Evolutionary conservation across 2,797 vertebrate genomes (phyloP), one percentile per base, ranked within the genome.

Genomic region (Zalophus californianus): DNA sequence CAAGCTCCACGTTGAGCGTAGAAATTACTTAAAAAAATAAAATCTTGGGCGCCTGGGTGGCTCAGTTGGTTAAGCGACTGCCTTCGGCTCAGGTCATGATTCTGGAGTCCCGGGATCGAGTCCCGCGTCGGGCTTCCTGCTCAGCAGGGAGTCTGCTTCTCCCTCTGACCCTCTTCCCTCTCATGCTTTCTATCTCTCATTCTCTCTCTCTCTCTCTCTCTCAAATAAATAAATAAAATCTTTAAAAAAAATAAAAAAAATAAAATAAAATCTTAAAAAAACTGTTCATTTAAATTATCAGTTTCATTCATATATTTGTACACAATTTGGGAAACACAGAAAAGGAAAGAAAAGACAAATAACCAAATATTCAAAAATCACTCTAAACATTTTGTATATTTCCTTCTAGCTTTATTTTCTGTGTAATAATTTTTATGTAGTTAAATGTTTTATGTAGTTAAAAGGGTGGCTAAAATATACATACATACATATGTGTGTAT

Each of bases 371-470:
- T 78, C 1, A 25, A 87, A 82, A 52, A 44, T 94, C 32, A 66
- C 20, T 80, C 18, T 62, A 80, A 90, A 86, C 54, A 96, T 64
- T 79, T 80, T 66, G 27, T 56, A 14, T 91, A 78, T 86, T 79
- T 86, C 16, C 44, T 90, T 48, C 29, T 32, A 56, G 25, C 13
- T 68, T 23, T 35, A 54, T 29, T 85, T 83, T 85, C 32, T 83
- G 10, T 38, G 1, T 60, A 68, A 94, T 68, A 77, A 7, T 10
- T 73, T 72, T 75, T 77, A 62, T 64, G 20, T n/a, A 62, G 21
- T 48, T 62, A 77, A 62, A 44, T 44, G 44, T 44, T 44, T 44
- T 44, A 44, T 44, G 44, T 44, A 44, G 44, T 44, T 44, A 44
- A 44, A 44, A 9, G 44, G 44, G 44, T 44, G 35, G 12, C 54